Conservation (phyloP, 2,888 invertebrate species). For the Rhagophthalmus giganteus region DNA sequence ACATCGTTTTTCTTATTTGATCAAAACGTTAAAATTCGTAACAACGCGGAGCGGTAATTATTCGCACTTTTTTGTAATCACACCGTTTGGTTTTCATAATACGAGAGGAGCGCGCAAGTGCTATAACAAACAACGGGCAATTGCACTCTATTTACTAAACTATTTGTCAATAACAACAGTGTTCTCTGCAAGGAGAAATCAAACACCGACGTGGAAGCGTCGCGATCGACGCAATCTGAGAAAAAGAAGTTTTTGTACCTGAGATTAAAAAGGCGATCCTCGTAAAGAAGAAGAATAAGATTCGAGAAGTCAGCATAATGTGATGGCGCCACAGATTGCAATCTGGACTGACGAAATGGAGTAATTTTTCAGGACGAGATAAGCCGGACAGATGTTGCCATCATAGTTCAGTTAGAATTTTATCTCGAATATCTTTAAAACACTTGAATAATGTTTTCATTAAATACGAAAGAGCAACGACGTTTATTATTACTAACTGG, state of each 20-base stretch:
- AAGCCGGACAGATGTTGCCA: conserved; percentile 27
- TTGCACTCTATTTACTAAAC: too few relatives aligned
- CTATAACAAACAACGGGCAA: too few relatives aligned
- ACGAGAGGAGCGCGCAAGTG: too few relatives aligned
- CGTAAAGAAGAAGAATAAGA: conserved; percentile 1
- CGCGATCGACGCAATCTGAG: too few relatives aligned
- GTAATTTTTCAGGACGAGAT: conserved; percentile 32
- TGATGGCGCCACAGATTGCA: conserved; percentile 33
- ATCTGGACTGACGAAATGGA: conserved; percentile 31
- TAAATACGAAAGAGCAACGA: conserved; percentile 17
- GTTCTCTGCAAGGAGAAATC: too few relatives aligned
- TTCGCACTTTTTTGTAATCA: not conserved
- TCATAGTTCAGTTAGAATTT: conserved; percentile 17
- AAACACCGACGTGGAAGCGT: too few relatives aligned
- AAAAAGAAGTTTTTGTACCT: too few relatives aligned
- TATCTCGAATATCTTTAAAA: conserved; percentile 25
- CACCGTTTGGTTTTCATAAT: too few relatives aligned
- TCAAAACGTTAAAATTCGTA: too few relatives aligned
- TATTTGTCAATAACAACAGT: too few relatives aligned
- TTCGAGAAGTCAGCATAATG: conserved; percentile 25
- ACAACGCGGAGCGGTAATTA: too few relatives aligned
- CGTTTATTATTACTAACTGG: conserved; percentile 6
- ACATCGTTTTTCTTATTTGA: too few relatives aligned
- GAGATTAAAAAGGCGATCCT: not conserved
- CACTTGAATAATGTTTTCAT: conserved; percentile 28